Percentiles rank a stretch among this genome's conserved stretches.
Conservation (phyloP, 2,113 vertebrate genomes). For the Syrrhaptes paradoxus region DNA sequence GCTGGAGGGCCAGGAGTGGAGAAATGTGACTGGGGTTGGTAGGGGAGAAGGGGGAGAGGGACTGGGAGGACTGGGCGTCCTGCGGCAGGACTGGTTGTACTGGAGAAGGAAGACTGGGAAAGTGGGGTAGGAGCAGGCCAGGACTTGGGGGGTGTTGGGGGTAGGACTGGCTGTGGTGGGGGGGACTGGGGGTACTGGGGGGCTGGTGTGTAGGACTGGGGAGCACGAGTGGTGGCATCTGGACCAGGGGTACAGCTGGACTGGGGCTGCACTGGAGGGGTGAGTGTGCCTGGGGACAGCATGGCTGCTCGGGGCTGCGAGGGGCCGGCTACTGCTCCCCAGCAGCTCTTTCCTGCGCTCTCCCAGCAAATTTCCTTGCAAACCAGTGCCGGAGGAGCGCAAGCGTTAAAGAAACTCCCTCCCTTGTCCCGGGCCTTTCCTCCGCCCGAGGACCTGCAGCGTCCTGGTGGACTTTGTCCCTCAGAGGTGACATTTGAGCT, state of each 20-base stretch:
- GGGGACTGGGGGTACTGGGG: not conserved
- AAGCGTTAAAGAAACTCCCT: accelerated
- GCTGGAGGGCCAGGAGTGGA: not conserved
- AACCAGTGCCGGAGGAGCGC: accelerated
- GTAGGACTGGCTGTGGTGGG: not conserved
- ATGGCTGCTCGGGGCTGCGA: accelerated
- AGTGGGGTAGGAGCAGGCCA: not conserved
- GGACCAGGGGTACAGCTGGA: accelerated
- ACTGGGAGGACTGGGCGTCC: not conserved
- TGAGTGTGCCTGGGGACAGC: not conserved
- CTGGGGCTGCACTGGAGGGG: not conserved
- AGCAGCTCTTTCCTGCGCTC: not conserved
- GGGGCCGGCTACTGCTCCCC: too few species aligned
- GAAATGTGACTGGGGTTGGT: not conserved
- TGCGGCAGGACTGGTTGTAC: too few species aligned
- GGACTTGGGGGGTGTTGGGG: too few species aligned
- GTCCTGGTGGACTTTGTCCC: not conserved
- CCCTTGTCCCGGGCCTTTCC: not conserved
- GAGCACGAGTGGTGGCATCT: accelerated
- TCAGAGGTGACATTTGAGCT: accelerated
- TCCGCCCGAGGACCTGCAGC: accelerated
- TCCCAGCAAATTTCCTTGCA: not conserved
- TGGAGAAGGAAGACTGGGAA: not conserved
- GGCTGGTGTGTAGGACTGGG: not conserved
- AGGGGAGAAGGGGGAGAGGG: not conserved